Evolutionary conservation across 2,888 invertebrate genomes (phyloP).

Genomic region (Mesorhabditis belari): DNA sequence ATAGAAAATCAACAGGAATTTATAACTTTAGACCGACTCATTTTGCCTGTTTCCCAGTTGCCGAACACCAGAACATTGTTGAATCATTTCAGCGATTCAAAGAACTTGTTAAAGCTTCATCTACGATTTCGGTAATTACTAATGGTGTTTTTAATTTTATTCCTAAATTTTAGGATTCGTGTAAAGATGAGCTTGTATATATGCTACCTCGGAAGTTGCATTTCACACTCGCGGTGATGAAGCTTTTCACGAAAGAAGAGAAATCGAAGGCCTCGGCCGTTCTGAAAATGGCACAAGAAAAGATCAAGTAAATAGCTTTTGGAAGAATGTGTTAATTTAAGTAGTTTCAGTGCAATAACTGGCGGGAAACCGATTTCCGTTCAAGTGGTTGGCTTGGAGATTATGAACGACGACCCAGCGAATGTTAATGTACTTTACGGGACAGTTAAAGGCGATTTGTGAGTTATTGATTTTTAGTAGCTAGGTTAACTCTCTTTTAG

Average conservation of each 20-base stretch:
- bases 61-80: no score
- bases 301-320: conserved; percentile 9
- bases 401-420: conserved; percentile 30
- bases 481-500: conserved; percentile 3
- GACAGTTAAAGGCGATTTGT: conserved; percentile 15
- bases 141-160: neutral
- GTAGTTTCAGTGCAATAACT: neutral
- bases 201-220: conserved; percentile 14
- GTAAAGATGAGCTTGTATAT: conserved; percentile 17
- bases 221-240: conserved; percentile 14
- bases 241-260: conserved; percentile 15
- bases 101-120: no score
- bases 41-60: no score
- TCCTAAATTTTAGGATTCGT: conserved; percentile 10
- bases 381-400: conserved; percentile 22
- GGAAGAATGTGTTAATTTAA: conserved; percentile 4
- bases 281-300: conserved; percentile 5
- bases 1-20: no score
- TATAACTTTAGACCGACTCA: no score
- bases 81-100: no score
- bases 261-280: conserved; percentile 1
- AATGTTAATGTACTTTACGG: conserved; percentile 21
- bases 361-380: conserved; percentile 6
- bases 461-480: neutral
- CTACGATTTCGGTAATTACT: no score